A percentile compares a stretch with the other conserved stretches of the same genome.
Evolutionary conservation across 1,140 invertebrate genomes (phyloP).

Genomic region (Caenorhabditis remanei): DNA sequence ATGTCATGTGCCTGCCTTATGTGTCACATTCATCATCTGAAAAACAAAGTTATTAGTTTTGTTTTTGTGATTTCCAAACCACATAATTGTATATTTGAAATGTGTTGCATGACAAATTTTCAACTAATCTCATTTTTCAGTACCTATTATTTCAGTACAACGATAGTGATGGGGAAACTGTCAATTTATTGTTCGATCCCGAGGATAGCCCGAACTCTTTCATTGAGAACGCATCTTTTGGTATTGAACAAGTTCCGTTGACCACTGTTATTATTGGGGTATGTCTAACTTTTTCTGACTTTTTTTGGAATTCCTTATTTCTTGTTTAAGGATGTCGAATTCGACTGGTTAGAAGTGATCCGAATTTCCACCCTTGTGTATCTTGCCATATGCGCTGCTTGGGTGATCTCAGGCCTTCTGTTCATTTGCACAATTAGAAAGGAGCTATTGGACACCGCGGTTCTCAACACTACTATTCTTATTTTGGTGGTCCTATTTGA

Average conservation of each 20-base stretch:
- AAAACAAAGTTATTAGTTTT: no score
- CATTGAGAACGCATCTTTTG: neutral
- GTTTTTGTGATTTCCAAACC: no score
- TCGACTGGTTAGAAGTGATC: conserved; percentile 71
- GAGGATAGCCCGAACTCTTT: neutral
- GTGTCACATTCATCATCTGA: no score
- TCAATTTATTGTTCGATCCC: neutral
- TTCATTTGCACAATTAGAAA: conserved; percentile 72
- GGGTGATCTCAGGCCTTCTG: conserved; percentile 71
- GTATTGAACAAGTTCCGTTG: conserved; percentile 57
- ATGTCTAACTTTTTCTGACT: neutral
- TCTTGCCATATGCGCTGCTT: conserved; percentile 67
- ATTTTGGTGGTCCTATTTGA: conserved; percentile 68
- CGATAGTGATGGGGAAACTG: conserved; percentile 6
- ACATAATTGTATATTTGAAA: no score
- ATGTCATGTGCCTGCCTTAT: no score
- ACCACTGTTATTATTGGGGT: conserved; percentile 41
- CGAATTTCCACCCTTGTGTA: conserved; percentile 73
- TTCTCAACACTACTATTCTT: conserved; percentile 72
- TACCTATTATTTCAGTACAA: neutral
- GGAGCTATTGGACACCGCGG: conserved; percentile 75
- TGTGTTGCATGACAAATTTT: no score
- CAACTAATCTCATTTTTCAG: neutral
- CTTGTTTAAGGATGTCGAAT: conserved; percentile 57
- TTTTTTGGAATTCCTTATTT: neutral